Conservation (phyloP, 53 echinoderm and acorn worm genomes). For the Arbacia lixula region DNA sequence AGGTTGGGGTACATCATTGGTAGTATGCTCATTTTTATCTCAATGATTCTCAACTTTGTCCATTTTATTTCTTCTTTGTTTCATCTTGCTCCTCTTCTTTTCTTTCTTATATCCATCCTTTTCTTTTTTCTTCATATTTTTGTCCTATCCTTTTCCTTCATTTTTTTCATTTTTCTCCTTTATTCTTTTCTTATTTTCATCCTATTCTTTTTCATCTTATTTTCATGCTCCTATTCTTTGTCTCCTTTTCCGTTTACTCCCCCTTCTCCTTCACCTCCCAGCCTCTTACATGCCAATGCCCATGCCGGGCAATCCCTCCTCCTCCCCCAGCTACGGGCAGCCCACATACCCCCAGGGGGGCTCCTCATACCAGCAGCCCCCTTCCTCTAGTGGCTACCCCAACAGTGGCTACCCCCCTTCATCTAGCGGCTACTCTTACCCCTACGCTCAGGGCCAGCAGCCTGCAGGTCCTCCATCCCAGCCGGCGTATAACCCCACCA, state of each 20-base stretch:
- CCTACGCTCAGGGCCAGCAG: slow-evolving; percentile 44
- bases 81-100: too few species aligned
- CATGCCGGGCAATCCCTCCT: slow-evolving; percentile 38
- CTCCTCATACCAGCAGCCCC: slow-evolving; percentile 50
- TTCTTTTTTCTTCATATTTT: too few species aligned
- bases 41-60: too few species aligned
- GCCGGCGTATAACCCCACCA: slow-evolving; percentile 24
- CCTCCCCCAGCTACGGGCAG: slow-evolving; percentile 36
- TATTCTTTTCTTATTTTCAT: too few species aligned
- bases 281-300: slow-evolving; percentile 71
- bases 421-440: slow-evolving; percentile 62
- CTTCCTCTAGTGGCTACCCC: slow-evolving; percentile 35
- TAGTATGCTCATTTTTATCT: too few species aligned
- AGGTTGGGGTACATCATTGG: too few species aligned
- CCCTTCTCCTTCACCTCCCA: neutral
- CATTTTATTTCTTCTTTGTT: too few species aligned
- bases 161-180: too few species aligned
- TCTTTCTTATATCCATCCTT: too few species aligned
- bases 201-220: neutral
- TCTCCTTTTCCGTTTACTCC: neutral
- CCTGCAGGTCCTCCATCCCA: neutral
- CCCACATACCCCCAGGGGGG: slow-evolving; percentile 57
- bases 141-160: too few species aligned
- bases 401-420: slow-evolving; percentile 37
- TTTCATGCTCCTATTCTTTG: neutral